A percentile compares a stretch with the other conserved stretches of the same genome.
These are phyloP conservation scores for Mythimna impura DNA, from an alignment of 2,888 invertebrate species.

Conservation along the genomic window DNA sequence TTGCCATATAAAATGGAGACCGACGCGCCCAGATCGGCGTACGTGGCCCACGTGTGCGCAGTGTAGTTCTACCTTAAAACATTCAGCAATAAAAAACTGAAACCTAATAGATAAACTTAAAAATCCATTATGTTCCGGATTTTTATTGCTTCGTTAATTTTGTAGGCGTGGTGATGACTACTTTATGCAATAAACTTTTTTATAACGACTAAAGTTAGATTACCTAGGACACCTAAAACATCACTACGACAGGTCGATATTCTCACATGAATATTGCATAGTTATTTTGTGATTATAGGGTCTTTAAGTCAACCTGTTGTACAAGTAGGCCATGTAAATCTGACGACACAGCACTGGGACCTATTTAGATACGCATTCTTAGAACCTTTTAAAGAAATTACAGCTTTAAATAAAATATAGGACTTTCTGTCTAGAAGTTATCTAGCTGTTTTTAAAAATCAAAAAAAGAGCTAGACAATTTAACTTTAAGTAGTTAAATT, in stretches of 20 bases:
- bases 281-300: conserved; percentile 41
- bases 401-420: not conserved
- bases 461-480: too few species aligned
- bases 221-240: conserved; percentile 24
- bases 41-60: too few species aligned
- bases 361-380: not conserved
- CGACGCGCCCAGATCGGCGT: too few species aligned
- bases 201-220: not conserved
- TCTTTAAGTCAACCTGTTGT: conserved; percentile 22
- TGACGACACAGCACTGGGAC: not conserved
- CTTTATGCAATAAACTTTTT: not conserved
- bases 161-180: not conserved
- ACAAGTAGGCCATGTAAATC: conserved; percentile 20
- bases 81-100: too few species aligned
- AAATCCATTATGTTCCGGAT: not conserved
- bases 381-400: not conserved
- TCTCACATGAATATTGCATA: conserved; percentile 64
- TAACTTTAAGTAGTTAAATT: too few species aligned
- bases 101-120: too few species aligned
- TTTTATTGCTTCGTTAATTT: not conserved
- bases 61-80: too few species aligned
- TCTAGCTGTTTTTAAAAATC: too few species aligned
- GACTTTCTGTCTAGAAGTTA: too few species aligned
- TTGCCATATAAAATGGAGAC: too few species aligned
- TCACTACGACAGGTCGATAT: conserved; percentile 62